A percentile compares a stretch with the other conserved stretches of the same genome.
Conservation (phyloP, 2,888 invertebrate genomes). For the Rhingia campestris region DNA sequence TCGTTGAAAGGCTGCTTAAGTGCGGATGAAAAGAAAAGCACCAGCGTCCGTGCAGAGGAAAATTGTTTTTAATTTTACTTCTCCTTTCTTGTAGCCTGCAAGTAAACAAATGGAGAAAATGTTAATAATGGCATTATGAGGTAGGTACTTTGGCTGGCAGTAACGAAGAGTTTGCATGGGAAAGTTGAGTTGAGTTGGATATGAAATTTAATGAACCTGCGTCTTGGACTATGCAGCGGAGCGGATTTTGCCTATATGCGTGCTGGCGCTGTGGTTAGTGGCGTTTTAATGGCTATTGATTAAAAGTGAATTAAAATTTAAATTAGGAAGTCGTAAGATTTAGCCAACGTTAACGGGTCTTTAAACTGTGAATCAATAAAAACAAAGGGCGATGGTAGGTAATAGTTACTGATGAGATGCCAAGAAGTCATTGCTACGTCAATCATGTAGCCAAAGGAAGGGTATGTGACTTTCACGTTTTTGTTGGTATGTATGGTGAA, state of each 20-base stretch:
- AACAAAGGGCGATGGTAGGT: too few relatives aligned
- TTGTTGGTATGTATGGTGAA: too few relatives aligned
- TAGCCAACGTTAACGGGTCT: too few relatives aligned
- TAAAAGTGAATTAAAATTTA: slow-evolving; percentile 9
- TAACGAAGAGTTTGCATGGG: slow-evolving; percentile 64
- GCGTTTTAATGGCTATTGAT: slow-evolving; percentile 24
- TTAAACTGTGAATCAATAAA: too few relatives aligned
- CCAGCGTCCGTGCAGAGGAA: slow-evolving; percentile 22
- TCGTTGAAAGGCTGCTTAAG: slow-evolving; percentile 61
- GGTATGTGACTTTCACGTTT: too few relatives aligned
- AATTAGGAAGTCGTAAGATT: neutral
- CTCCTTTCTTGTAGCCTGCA: slow-evolving; percentile 44
- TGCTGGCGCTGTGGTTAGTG: neutral
- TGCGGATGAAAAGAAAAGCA: slow-evolving; percentile 59
- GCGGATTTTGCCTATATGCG: neutral
- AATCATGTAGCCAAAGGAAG: too few relatives aligned
- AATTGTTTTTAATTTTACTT: slow-evolving; percentile 19
- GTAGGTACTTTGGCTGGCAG: slow-evolving; percentile 28
- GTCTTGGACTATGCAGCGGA: slow-evolving; percentile 8
- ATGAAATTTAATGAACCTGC: slow-evolving; percentile 43
- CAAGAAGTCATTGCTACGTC: too few relatives aligned
- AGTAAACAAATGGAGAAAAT: slow-evolving; percentile 69
- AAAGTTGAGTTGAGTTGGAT: slow-evolving; percentile 50
- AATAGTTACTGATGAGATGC: too few relatives aligned
- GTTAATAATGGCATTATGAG: slow-evolving; percentile 60